Base-by-base conservation (phyloP, 1,140 invertebrate species). In the Cherax destructor region DNA sequence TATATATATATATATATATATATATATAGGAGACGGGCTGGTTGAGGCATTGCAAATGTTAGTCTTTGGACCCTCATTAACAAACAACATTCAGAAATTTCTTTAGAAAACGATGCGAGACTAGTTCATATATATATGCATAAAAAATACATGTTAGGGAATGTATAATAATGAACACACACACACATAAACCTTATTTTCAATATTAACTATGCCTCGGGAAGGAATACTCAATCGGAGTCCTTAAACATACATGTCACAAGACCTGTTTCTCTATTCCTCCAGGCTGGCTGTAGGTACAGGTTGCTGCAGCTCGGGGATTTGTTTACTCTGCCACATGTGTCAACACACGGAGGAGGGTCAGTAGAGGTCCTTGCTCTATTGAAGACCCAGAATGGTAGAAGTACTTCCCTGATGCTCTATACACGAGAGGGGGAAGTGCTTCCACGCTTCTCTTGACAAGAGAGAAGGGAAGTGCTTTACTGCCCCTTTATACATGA, bases 301-400 rank as follows among this genome's bases (percentile, higher is more conserved):
- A 2, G 69, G 21, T 30, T 74, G n/a, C 69, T 21, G n/a, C 69
- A 24, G 69, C 24, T 30, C 69, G 16, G 3, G 69, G 69, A 30
- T 30, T 74, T 74, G 69, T 74, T 74, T 30, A 74, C 16, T 74
- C 11, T 74, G 69, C n/a, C n/a, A 30, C 21, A 30, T 30, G 69
- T 74, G 69, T 74, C 69, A 74, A 74, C n/a, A 74, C 7, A 74
- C 69, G n/a, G 69, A 74, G n/a, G 69, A 74, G 69, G 69, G 69
- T 74, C 69, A 74, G 69, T 30, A 30, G 24, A 30, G 24, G 69
- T 74, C 69, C 69, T 24, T 74, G 21, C n/a, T 74, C n/a, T 74
- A 11, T 74, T 9, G n/a, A 6, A n/a, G 21, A 30, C 69, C 11
- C 5, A 21, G 69, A 21, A 30, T n/a, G 24, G 24, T 74, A 5